Evolutionary conservation across 2,113 vertebrate genomes (phyloP).

Genomic region (Bostrychus sinensis): DNA sequence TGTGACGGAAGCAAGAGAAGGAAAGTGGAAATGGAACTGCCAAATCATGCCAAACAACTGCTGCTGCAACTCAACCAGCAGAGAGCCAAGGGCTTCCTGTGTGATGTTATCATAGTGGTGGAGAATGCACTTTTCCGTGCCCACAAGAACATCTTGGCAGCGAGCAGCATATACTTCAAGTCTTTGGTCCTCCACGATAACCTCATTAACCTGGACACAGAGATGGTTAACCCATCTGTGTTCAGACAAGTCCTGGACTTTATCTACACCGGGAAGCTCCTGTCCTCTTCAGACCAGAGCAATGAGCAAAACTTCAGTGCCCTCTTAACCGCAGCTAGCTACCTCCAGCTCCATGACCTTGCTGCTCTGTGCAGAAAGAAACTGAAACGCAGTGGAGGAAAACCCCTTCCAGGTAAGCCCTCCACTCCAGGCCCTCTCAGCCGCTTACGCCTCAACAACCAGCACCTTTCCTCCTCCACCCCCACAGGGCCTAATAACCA

Average conservation of each 20-base stretch:
- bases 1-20: constrained; percentile 84
- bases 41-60: constrained; percentile 99
- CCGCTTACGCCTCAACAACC: constrained; percentile 86
- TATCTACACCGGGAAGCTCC: constrained; percentile 96
- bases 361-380: constrained; percentile 95
- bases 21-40: constrained; percentile 97
- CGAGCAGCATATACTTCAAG: constrained; percentile 99
- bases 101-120: constrained; percentile 98
- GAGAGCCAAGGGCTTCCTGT: constrained; percentile 98
- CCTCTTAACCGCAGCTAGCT: constrained; percentile 97
- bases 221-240: constrained; percentile 96
- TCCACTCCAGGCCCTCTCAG: constrained; percentile 80
- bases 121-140: constrained; percentile 98
- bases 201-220: constrained; percentile 98
- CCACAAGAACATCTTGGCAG: constrained; percentile 97
- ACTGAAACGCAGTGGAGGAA: constrained; percentile 87
- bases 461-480: constrained; percentile 86
- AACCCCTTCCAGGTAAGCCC: constrained; percentile 85
- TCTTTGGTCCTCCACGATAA: constrained; percentile 98
- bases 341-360: constrained; percentile 98
- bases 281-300: constrained; percentile 87
- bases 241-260: constrained; percentile 98
- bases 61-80: constrained; percentile 99
- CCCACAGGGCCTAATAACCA: constrained; percentile 87
- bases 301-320: constrained; percentile 92